Evolutionary conservation across 2,888 invertebrate genomes (phyloP), one percentile per base, ranked within the genome.

Genomic region (Sesia bembeciformis): DNA sequence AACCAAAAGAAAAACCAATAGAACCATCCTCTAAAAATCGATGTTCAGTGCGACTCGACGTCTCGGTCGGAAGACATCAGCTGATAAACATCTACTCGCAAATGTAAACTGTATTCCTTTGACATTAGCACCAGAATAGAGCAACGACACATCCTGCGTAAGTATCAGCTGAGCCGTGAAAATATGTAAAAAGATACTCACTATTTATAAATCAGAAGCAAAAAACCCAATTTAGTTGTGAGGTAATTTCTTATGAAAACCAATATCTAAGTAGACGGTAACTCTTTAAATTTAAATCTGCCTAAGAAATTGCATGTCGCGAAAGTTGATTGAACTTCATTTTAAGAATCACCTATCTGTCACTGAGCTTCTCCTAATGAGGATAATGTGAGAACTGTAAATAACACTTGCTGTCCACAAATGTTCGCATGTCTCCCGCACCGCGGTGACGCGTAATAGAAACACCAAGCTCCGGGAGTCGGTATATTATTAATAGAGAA

Each of bases 401-500:
- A 50, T 38, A 50, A 8, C 39, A 39, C 39, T 7, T 38, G 50
- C 39, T 38, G 42, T 6, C 42, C 5, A 42, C 42, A 42, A 5
- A 23, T 23, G 23, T 23, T 23, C 23, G 3, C 42, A 7, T 42
- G 42, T 23, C 5, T 42, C n/a, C 51, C 41, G 43, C 46, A 43
- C n/a, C 4, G 43, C 5, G 4, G 3, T 4, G 3, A 4, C 40
- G 1, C 23, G 23, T 23, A 23, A 23, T 23, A 23, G 23, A 23
- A 23, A 23, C 23, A 23, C 23, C 4, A 39, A 8, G 43, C 7
- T 69, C 74, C 70, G 77, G 78, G 78, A 74, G 78, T 68, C 69
- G 56, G 59, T 54, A 60, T 76, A 78, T 76, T 70, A 71, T 71
- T 78, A 76, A 76, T 67, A 64, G 65, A 63, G 64, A 63, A 58